Conservation (phyloP, 2,113 vertebrate species). For the Orycteropus afer region DNA sequence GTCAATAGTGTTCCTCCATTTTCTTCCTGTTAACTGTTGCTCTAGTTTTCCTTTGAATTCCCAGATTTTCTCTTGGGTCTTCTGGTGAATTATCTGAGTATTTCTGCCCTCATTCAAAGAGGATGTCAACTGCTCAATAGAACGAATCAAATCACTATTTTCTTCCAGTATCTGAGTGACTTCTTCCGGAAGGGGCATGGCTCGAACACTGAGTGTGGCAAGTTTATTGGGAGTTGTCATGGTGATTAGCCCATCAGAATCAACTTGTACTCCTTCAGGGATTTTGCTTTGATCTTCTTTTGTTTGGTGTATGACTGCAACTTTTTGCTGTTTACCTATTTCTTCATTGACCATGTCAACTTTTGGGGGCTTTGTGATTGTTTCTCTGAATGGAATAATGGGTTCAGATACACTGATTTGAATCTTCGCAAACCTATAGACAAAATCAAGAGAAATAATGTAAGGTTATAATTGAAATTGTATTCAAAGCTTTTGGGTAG, state of each 20-base stretch:
- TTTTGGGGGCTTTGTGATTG: slow-evolving; percentile 95
- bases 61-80: slow-evolving; percentile 88
- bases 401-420: slow-evolving; percentile 94
- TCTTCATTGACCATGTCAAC: slow-evolving; percentile 99
- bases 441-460: slow-evolving; percentile 21
- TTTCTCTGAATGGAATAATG: slow-evolving; percentile 97
- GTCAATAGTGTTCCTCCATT: slow-evolving; percentile 93
- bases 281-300: slow-evolving; percentile 92
- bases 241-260: slow-evolving; percentile 92
- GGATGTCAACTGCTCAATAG: slow-evolving; percentile 92
- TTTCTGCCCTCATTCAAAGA: slow-evolving; percentile 90
- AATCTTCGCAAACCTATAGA: slow-evolving; percentile 95
- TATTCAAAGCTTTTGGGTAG: not conserved
- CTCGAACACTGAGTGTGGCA: slow-evolving; percentile 91
- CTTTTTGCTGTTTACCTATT: slow-evolving; percentile 95
- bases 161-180: slow-evolving; percentile 92
- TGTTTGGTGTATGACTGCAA: slow-evolving; percentile 94
- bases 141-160: slow-evolving; percentile 92
- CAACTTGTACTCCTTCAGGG: slow-evolving; percentile 91
- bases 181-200: slow-evolving; percentile 92
- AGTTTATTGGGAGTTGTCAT: slow-evolving; percentile 94
- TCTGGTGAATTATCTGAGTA: slow-evolving; percentile 85
- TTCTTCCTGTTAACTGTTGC: slow-evolving; percentile 90
- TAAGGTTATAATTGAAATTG: not conserved
- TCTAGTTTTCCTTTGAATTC: slow-evolving; percentile 91